These are phyloP conservation scores for Drosophila ohnishii DNA, from an alignment of 1,140 invertebrate genomes.

Conservation along the genomic window DNA sequence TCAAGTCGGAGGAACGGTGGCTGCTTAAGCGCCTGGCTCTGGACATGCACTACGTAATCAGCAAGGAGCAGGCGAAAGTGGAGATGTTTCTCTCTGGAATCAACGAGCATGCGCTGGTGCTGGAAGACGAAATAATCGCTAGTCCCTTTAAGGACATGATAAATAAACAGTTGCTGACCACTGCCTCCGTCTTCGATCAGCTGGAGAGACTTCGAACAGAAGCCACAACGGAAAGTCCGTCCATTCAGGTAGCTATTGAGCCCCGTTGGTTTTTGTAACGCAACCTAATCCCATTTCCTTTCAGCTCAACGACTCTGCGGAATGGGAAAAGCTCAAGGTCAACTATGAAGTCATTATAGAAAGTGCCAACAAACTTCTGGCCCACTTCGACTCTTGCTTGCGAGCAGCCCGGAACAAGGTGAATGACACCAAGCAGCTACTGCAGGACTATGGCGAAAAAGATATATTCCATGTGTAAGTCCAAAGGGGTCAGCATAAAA, in stretches of 20 bases:
- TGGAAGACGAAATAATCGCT: slow-evolving; percentile 54
- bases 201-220: slow-evolving; percentile 20
- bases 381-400: slow-evolving; percentile 26
- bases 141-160: slow-evolving; percentile 15
- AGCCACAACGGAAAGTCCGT: slow-evolving; percentile 12
- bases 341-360: not conserved
- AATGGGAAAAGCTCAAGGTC: slow-evolving; percentile 19
- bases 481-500: not conserved
- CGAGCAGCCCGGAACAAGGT: slow-evolving; percentile 2
- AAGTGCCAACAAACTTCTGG: slow-evolving; percentile 4
- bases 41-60: slow-evolving; percentile 55
- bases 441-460: not conserved
- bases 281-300: not conserved
- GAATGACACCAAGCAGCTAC: slow-evolving; percentile 13
- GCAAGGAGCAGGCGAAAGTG: slow-evolving; percentile 40
- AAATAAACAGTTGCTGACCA: slow-evolving; percentile 11
- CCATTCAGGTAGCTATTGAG: slow-evolving; percentile 23
- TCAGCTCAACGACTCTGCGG: slow-evolving; percentile 19
- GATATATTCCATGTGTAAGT: slow-evolving; percentile 57
- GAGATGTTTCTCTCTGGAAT: slow-evolving; percentile 46
- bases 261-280: no score
- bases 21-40: slow-evolving; percentile 19
- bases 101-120: slow-evolving; percentile 43
- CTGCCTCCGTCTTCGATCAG: slow-evolving; percentile 34
- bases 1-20: slow-evolving; percentile 26